Evolutionary conservation across 2,113 vertebrate genomes (phyloP).

Genomic region (Sterna hirundo): DNA sequence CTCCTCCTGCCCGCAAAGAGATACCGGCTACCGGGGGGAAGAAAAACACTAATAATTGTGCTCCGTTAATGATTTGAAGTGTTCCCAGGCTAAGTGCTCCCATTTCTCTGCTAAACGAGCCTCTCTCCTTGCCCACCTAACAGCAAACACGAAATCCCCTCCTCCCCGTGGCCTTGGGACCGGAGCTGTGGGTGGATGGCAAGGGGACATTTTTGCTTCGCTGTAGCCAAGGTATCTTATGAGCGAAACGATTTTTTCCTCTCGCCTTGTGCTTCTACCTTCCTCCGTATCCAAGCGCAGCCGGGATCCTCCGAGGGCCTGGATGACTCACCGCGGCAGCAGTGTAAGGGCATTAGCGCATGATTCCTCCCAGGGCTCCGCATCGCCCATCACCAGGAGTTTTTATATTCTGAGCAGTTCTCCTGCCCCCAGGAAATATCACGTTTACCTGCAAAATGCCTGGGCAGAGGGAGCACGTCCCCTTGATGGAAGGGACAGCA

Average conservation of each 20-base stretch:
- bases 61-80: not conserved
- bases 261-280: not conserved
- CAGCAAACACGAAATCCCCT: not conserved
- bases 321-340: slow-evolving; percentile 33
- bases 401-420: not conserved
- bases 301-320: not conserved
- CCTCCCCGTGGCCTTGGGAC: not conserved
- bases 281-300: not conserved
- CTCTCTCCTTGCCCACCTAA: not conserved
- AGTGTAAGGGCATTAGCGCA: not conserved
- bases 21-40: not conserved
- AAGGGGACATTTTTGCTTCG: not conserved
- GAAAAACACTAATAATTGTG: not conserved
- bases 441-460: not conserved
- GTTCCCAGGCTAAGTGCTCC: not conserved
- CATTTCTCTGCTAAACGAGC: not conserved
- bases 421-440: not conserved
- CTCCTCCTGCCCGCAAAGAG: not conserved
- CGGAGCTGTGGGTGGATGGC: not conserved
- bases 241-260: not conserved
- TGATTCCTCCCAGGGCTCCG: not conserved
- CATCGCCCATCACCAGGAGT: not conserved
- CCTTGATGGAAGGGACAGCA: too few species aligned
- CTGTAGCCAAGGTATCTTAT: not conserved
- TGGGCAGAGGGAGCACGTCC: not conserved